Conservation (phyloP, 2,888 invertebrate species). For the Apodemia zela region DNA sequence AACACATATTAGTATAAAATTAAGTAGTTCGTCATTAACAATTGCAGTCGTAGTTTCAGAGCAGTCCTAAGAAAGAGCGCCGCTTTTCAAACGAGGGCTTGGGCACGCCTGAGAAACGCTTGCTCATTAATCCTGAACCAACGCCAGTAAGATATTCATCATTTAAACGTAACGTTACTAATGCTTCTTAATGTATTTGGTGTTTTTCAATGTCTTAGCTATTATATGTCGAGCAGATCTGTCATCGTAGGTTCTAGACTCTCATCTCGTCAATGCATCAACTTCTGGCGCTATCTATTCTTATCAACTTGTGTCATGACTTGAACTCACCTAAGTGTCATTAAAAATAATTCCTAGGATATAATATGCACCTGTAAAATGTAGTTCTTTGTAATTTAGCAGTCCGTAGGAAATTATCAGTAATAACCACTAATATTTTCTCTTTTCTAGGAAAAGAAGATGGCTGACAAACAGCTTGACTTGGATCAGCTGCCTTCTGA, state of each 20-base stretch:
- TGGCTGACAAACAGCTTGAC: constrained; percentile 86
- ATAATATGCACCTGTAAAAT: constrained; percentile 4
- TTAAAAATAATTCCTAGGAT: background rate
- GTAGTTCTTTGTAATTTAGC: constrained; percentile 7
- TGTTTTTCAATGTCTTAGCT: constrained; percentile 18
- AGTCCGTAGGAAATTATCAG: constrained; percentile 25
- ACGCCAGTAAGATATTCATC: constrained; percentile 67
- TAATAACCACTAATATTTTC: constrained; percentile 57
- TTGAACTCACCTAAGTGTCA: constrained; percentile 2
- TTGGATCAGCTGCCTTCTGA: constrained; percentile 95
- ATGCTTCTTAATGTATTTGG: constrained; percentile 25
- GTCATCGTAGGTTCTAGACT: constrained; percentile 10
- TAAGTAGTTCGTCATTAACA: constrained; percentile 50
- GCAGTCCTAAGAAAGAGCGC: constrained; percentile 69
- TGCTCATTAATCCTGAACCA: constrained; percentile 75
- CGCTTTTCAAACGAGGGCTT: constrained; percentile 70
- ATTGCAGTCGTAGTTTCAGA: constrained; percentile 70
- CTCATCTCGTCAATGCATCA: constrained; percentile 15
- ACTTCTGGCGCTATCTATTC: constrained; percentile 15
- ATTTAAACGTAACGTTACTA: constrained; percentile 26
- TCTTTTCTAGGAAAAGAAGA: constrained; percentile 84
- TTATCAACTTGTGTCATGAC: constrained; percentile 1
- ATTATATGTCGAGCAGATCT: background rate
- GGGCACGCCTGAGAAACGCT: constrained; percentile 73
- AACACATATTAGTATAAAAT: constrained; percentile 21